Evolutionary conservation across 2,113 vertebrate genomes (phyloP), one percentile per base, ranked within the genome.

Genomic region (Rattus norvegicus): DNA sequence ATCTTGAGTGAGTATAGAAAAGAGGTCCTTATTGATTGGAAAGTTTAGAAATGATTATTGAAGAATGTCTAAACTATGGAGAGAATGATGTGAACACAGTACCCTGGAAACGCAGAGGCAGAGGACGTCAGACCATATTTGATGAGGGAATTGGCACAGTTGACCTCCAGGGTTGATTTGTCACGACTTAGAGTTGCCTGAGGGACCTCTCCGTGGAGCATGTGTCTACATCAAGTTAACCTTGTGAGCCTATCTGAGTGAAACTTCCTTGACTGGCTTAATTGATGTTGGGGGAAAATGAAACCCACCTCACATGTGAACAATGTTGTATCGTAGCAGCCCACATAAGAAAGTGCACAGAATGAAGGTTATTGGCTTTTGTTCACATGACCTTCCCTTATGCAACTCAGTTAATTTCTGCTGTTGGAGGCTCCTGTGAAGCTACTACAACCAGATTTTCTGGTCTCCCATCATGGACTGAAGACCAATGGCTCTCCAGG

Each of bases 371-470:
- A 47, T 33, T 86, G 28, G 28, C 39, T 49, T 30, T 85, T 30
- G 83, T 28, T 86, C 39, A 47, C n/a, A 47, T 20, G 24, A 4
- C 26, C 39, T 47, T 65, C 61, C 61, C 28, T 67, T 47, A 49
- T 16, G 49, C 61, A 47, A 33, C 39, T 47, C 39, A 49, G 83
- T 65, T 86, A 33, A 86, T 67, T 85, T 86, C 16, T 33, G 20
- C 43, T 49, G 24, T 30, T 63, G 26, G 59, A 2, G 26, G 65
- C 47, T 85, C 83, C 39, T 11, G 47, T 12, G 16, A 4, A 10
- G 61, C 47, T 65, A 86, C 33, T 47, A 49, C 33, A 86, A 67
- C 83, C 83, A 33, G 83, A 39, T 67, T 85, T 86, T 86, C 83
- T 2, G 7, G 61, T 47, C 83, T 67, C 17, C 39, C 17, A 86